Evolutionary conservation across 2,888 invertebrate genomes (phyloP).

Genomic region (Steromphala cineraria): DNA sequence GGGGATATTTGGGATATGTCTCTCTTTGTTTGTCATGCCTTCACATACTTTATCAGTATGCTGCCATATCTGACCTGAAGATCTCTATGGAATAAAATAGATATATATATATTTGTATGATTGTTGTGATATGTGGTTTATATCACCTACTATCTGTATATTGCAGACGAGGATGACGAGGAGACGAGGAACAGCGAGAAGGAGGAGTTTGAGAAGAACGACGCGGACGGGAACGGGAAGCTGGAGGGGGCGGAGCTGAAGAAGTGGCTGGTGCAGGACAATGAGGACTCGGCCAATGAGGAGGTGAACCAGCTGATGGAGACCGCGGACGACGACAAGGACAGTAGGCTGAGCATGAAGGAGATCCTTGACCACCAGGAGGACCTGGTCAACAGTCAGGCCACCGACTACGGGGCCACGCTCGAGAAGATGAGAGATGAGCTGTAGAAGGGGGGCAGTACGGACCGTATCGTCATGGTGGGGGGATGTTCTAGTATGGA

Average conservation of each 20-base stretch:
- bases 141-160: background rate
- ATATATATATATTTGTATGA: background rate
- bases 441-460: constrained; percentile 22
- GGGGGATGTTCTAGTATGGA: no score
- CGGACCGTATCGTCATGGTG: no score
- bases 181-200: constrained; percentile 60
- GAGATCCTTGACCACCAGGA: constrained; percentile 96
- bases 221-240: constrained; percentile 88
- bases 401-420: constrained; percentile 98
- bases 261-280: constrained; percentile 90
- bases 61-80: no score
- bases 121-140: background rate
- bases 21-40: no score
- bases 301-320: constrained; percentile 92
- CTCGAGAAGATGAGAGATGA: constrained; percentile 85
- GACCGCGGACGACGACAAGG: constrained; percentile 76
- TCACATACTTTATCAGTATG: no score
- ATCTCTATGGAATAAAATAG: no score
- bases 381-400: constrained; percentile 97
- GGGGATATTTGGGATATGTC: no score
- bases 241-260: constrained; percentile 87
- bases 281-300: constrained; percentile 89
- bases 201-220: constrained; percentile 78
- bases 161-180: constrained; percentile 47
- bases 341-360: constrained; percentile 89